Evolutionary conservation across 2,797 vertebrate species (phyloP).

Genomic region (Sebastes cheni): DNA sequence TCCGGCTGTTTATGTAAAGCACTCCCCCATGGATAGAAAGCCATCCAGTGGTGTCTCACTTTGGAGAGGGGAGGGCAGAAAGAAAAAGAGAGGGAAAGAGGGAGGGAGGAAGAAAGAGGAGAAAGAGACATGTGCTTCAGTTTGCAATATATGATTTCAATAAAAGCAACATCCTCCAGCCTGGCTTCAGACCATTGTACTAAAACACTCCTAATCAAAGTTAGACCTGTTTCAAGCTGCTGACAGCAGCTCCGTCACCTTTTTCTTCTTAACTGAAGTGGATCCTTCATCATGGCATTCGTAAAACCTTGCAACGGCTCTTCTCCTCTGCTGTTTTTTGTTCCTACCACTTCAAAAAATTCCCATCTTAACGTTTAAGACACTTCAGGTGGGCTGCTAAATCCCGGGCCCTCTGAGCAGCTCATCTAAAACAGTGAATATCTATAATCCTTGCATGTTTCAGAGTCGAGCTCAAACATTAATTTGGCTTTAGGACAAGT

Average conservation of each 20-base stretch:
- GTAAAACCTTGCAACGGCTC: background rate
- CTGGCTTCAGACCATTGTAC: background rate
- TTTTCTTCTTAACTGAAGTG: conserved; percentile 6
- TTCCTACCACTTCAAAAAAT: background rate
- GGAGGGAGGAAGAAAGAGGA: background rate
- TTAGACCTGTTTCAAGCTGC: background rate
- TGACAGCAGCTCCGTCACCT: background rate
- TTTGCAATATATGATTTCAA: conserved; percentile 27
- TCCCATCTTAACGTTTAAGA: background rate
- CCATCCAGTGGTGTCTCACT: conserved; percentile 30
- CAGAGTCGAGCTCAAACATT: background rate
- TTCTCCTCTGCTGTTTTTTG: background rate
- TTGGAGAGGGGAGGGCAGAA: conserved; percentile 12
- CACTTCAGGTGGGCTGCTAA: background rate
- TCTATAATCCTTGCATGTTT: conserved; percentile 2
- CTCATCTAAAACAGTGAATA: conserved; percentile 2
- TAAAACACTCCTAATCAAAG: conserved; percentile 9
- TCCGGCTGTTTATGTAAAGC: conserved; percentile 65
- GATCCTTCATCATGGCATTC: conserved; percentile 1
- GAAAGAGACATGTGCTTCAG: conserved; percentile 12
- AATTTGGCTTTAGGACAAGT: conserved; percentile 7
- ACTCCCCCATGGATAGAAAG: conserved; percentile 42
- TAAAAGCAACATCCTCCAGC: background rate
- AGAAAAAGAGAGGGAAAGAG: background rate
- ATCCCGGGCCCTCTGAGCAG: background rate